Base-by-base conservation (phyloP, 1,140 invertebrate species). In the Neodiprion fabricii region DNA sequence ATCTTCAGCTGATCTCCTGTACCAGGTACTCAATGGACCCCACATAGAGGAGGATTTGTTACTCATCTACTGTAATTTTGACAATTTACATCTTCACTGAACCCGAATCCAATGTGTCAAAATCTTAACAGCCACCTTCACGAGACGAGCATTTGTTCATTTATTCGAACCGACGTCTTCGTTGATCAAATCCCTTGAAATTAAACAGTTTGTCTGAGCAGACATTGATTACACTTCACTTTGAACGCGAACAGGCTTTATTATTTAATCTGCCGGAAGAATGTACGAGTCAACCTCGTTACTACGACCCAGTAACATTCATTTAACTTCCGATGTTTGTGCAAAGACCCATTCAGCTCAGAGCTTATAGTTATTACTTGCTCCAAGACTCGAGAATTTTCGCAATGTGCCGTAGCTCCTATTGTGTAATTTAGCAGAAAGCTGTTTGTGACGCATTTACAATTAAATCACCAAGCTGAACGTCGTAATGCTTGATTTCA, bases 181-280 rank as follows among this genome's bases (percentile, higher is more conserved):
- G 17, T 47, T 50, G 12, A n/a, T 21, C 17, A 21, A 21, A 21
- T 21, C 17, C 0, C 17, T 21, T 21, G 17, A 21, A 21, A 21
- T 21, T 21, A 21, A 21, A 21, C 17, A 21, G 17, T 49, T 50
- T 50, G 28, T 48, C 61, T 23, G 47, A 50, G 23, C 61, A 17
- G 40, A n/a, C 21, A 71, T 72, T 66, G 47, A 67, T 72, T 12
- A 14, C 61, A 72, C 72, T 72, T 48, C 40, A 48, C 12, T 67
- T 72, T 40, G 28, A 66, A 67, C 11, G 28, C 50, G 14, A 48
- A 50, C 23, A 28, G 61, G 53, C 47, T 67, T 48, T 67, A 72
- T 67, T 72, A 40, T 14, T 66, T 48, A 72, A 66, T 61, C 50
- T n/a, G 67, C 48, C 49, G 66, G 28, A 12, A 67, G 17, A 68